Conservation (phyloP, 2,888 invertebrate species). For the Alviniconcha strummeri region DNA sequence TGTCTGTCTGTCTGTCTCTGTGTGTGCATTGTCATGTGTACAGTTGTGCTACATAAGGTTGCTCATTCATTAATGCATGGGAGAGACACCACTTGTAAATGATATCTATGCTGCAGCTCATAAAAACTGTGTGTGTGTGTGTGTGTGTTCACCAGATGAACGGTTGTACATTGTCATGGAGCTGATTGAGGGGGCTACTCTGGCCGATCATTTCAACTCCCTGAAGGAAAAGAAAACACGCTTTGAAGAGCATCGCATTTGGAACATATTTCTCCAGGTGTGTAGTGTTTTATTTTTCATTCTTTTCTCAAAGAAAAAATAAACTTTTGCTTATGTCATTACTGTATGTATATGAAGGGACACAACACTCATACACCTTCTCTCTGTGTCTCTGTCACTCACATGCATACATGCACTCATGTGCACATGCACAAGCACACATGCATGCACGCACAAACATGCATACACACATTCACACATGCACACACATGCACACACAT, state of each 20-base stretch:
- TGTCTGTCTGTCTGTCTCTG: no score
- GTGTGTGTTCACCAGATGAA: slow-evolving; percentile 56
- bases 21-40: no score
- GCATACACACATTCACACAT: no score
- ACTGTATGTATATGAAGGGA: neutral
- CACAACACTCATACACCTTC: no score
- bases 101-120: neutral
- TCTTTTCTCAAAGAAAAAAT: neutral
- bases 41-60: no score
- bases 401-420: no score
- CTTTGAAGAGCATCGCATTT: slow-evolving; percentile 73
- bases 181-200: slow-evolving; percentile 74
- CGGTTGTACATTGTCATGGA: slow-evolving; percentile 75
- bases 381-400: no score
- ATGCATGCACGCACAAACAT: no score
- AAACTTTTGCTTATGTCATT: neutral
- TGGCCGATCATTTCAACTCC: slow-evolving; percentile 74
- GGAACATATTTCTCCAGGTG: slow-evolving; percentile 74
- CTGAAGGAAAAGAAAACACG: slow-evolving; percentile 72
- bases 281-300: neutral
- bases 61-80: no score
- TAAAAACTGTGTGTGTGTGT: neutral
- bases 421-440: no score
- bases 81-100: neutral
- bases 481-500: no score